phyloP scores from a whole-genome alignment of 64 coral and sea anemone genomes.

The Actinia equina region DNA sequence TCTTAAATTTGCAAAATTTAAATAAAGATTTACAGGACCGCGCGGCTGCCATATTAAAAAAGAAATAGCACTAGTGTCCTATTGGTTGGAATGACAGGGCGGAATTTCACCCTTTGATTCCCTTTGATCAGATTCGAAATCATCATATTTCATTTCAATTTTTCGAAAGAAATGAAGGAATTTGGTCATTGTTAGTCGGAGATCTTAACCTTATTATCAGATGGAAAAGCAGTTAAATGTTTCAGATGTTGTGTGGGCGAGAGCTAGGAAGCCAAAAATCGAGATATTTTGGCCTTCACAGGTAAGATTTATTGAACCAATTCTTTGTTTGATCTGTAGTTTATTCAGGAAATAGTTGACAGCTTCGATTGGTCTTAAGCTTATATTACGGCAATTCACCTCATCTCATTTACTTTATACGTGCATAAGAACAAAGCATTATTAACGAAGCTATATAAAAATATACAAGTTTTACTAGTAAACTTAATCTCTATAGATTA shows the following conservation, averaged over 20 bases:
- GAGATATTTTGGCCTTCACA: constrained; percentile 72
- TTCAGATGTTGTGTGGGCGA: constrained; percentile 64
- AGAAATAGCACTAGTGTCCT: background rate
- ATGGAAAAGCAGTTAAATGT: constrained; percentile 37
- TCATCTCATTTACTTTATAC: too few relatives aligned
- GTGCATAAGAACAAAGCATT: too few relatives aligned
- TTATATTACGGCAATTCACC: too few relatives aligned
- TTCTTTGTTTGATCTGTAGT: background rate
- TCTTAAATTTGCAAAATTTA: background rate
- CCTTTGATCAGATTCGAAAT: background rate
- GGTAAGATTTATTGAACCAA: constrained; percentile 20
- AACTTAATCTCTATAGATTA: too few relatives aligned
- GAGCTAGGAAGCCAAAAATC: constrained; percentile 31
- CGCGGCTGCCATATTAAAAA: background rate
- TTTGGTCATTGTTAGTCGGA: background rate
- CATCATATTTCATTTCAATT: background rate
- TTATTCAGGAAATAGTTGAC: background rate
- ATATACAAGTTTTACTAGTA: too few relatives aligned
- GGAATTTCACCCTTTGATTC: background rate
- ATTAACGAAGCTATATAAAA: too few relatives aligned
- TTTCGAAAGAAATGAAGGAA: background rate
- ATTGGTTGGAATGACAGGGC: background rate
- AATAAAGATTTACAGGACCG: background rate
- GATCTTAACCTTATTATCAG: background rate
- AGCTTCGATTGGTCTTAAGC: too few relatives aligned